These are phyloP conservation scores for Oxyura jamaicensis DNA, from an alignment of 2,113 vertebrate species.

Conservation along the genomic window DNA sequence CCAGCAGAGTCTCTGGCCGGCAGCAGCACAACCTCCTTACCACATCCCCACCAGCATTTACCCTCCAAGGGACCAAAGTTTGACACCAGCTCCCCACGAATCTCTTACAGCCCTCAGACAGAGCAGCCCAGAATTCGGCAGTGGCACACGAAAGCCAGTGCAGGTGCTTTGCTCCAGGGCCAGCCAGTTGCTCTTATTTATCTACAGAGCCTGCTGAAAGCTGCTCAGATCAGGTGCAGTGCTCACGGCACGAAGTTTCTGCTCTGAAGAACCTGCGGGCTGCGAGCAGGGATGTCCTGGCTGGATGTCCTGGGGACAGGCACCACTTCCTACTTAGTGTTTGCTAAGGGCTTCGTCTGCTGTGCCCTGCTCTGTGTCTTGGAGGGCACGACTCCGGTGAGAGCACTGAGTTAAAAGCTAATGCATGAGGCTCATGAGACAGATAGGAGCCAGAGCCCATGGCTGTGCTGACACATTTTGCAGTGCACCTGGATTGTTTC, in stretches of 20 bases:
- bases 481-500: background rate
- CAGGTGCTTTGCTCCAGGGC: background rate
- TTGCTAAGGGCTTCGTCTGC: background rate
- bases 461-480: background rate
- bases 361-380: background rate
- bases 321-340: background rate
- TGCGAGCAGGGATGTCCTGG: rapidly evolving
- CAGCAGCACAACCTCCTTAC: background rate
- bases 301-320: background rate
- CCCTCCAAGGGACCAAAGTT: background rate
- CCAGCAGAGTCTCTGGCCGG: background rate
- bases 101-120: background rate
- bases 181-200: background rate
- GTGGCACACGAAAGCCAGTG: background rate
- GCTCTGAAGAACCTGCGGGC: background rate
- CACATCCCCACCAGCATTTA: rapidly evolving
- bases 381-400: background rate
- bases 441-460: background rate
- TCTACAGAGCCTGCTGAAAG: background rate
- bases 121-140: rapidly evolving
- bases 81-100: background rate
- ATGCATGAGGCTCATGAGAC: background rate
- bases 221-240: rapidly evolving
- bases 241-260: background rate
- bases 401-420: background rate